Evolutionary conservation across 2,113 vertebrate species (phyloP).

Genomic region (Laticauda colubrina): DNA sequence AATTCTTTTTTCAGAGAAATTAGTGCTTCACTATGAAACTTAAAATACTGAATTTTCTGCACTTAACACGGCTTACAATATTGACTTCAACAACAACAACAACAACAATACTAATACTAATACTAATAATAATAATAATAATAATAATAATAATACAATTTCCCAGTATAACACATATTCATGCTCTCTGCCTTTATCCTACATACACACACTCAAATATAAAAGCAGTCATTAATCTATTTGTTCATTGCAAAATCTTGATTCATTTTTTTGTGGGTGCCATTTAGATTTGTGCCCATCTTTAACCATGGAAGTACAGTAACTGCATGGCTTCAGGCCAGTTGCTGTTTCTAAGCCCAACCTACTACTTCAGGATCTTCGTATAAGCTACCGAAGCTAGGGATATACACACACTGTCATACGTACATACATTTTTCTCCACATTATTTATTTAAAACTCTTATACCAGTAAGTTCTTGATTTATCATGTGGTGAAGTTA

Average conservation of each 20-base stretch:
- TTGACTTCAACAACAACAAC: neutral
- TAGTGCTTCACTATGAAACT: neutral
- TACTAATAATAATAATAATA: too few relatives aligned
- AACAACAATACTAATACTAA: too few relatives aligned
- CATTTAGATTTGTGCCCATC: neutral
- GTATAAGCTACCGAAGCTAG: neutral
- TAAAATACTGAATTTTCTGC: neutral
- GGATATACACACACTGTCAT: neutral
- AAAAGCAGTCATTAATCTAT: neutral
- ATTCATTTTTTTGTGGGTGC: neutral
- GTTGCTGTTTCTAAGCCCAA: neutral
- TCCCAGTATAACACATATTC: neutral
- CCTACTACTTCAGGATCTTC: neutral
- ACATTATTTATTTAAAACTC: neutral
- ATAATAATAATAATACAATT: neutral
- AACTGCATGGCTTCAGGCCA: neutral
- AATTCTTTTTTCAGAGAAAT: neutral
- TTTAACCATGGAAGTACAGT: neutral
- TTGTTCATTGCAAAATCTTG: neutral
- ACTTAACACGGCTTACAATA: neutral
- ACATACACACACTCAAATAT: neutral
- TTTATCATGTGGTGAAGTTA: neutral
- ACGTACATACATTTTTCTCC: neutral
- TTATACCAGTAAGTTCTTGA: neutral
- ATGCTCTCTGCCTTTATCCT: neutral